Base-by-base conservation (phyloP, 1,140 invertebrate genomes). In the Solen grandis region DNA sequence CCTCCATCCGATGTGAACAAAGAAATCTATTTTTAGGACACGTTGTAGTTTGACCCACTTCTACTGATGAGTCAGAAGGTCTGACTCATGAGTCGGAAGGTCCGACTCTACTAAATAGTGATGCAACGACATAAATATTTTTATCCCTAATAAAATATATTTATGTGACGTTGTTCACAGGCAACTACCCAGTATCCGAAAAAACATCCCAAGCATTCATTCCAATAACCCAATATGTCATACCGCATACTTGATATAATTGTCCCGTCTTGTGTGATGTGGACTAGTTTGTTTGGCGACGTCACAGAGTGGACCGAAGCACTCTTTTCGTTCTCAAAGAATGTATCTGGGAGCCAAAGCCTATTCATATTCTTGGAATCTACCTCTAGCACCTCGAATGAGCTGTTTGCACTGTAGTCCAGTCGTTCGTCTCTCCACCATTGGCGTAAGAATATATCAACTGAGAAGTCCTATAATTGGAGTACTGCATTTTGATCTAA, bases 211-310 rank as follows among this genome's bases (percentile, higher is more conserved):
- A 33, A 36, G 5, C 27, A 33, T 31, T 5, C n/a, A 36, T 36
- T 14, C n/a, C 29, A 66, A 41, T 29, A 19, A 1, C 55, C 16
- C 27, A 8, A n/a, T 1, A 36, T 31, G 19, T 69, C 79, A 55
- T 86, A 87, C 86, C 86, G 85, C 16, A 84, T 76, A 50, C 84
- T 79, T 62, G 85, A 88, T 29, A 81, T 57, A 10, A 88, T 76
- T 14, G 83, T 90, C 10, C 95, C 95, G 81, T 94, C 92, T 8
- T 93, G 93, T 22, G 85, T 60, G 14, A 92, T 81, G 55, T 89
- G 85, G 55, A 93, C 81, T 1, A 93, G 86, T 41, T 88, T 88
- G 81, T 93, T 93, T 1, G 90, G 87, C 27, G 90, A 87, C 25
- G 92, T 92, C 1, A 93, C 88, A 19, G 85, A 41, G 75, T 93